Percentiles rank a stretch among this genome's conserved stretches.
Evolutionary conservation across 53 echinoderm and acorn worm species (phyloP).

Genomic region (Henricia sp.): DNA sequence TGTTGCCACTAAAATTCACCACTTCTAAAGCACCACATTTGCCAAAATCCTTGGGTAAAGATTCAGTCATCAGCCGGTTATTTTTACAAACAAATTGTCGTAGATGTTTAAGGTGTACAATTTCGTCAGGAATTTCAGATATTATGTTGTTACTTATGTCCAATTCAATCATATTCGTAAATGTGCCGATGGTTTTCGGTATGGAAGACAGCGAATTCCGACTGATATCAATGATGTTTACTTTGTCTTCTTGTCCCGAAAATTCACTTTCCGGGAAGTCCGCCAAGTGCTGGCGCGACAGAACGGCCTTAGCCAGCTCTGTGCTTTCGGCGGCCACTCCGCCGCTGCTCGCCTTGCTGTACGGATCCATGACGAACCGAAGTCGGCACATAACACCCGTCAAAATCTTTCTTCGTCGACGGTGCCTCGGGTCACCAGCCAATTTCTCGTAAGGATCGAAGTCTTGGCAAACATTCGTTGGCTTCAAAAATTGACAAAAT

Average conservation of each 20-base stretch:
- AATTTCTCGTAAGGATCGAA: constrained; percentile 13
- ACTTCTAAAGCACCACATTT: constrained; percentile 70
- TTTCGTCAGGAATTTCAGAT: constrained; percentile 74
- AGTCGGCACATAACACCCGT: constrained; percentile 25
- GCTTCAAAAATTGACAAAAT: neutral
- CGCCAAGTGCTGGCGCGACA: constrained; percentile 68
- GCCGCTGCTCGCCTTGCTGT: neutral
- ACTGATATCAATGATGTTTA: constrained; percentile 76
- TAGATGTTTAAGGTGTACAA: constrained; percentile 62
- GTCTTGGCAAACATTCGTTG: neutral
- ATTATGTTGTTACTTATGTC: constrained; percentile 90
- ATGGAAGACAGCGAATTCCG: constrained; percentile 72
- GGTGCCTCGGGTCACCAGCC: constrained; percentile 13
- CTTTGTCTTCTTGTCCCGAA: constrained; percentile 58
- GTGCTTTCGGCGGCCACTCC: neutral
- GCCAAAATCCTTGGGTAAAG: constrained; percentile 91
- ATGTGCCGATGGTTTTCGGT: constrained; percentile 69
- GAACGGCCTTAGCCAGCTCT: constrained; percentile 31
- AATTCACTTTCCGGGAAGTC: constrained; percentile 71
- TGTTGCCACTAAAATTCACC: constrained; percentile 89
- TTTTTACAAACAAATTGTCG: constrained; percentile 79
- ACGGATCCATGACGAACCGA: constrained; percentile 27
- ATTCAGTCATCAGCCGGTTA: constrained; percentile 75
- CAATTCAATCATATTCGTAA: constrained; percentile 72
- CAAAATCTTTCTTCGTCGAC: neutral